phyloP scores from a whole-genome alignment of 2,888 invertebrate species.

The Papilio demoleus region DNA sequence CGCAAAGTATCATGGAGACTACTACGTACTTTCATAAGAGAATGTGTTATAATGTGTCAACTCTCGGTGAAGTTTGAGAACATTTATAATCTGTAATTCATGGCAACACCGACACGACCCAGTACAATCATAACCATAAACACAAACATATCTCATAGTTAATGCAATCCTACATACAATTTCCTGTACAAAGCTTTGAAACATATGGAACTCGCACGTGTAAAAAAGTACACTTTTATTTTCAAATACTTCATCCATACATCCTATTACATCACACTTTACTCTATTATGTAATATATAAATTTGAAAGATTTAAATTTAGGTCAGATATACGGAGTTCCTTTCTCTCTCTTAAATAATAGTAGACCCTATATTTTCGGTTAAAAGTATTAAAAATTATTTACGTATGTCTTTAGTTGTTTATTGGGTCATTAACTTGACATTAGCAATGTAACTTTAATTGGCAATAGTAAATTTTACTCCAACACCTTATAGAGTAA shows the following conservation, averaged over 20 bases:
- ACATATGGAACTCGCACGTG: conserved; percentile 21
- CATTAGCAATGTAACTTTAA: not conserved
- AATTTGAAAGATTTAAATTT: too few species aligned
- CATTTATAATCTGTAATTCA: conserved; percentile 10
- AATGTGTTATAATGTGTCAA: not conserved
- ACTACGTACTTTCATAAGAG: too few species aligned
- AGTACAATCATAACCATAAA: conserved; percentile 34
- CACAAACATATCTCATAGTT: conserved; percentile 34
- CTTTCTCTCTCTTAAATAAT: too few species aligned
- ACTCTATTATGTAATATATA: too few species aligned
- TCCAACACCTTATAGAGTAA: not conserved
- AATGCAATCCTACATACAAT: conserved; percentile 27
- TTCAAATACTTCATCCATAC: conserved; percentile 2
- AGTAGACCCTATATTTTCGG: too few species aligned
- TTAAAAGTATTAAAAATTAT: too few species aligned
- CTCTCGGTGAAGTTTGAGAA: conserved; percentile 29
- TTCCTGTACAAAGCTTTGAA: conserved; percentile 24
- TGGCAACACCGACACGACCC: conserved; percentile 23
- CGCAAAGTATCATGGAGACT: too few species aligned
- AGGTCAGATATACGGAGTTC: too few species aligned
- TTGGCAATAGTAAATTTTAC: not conserved
- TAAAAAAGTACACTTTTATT: conserved; percentile 12
- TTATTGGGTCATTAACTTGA: not conserved
- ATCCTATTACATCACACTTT: conserved; percentile 4
- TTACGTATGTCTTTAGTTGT: not conserved